Base-by-base conservation (phyloP, 2,113 vertebrate species). In the Ornithorhynchus anatinus region DNA sequence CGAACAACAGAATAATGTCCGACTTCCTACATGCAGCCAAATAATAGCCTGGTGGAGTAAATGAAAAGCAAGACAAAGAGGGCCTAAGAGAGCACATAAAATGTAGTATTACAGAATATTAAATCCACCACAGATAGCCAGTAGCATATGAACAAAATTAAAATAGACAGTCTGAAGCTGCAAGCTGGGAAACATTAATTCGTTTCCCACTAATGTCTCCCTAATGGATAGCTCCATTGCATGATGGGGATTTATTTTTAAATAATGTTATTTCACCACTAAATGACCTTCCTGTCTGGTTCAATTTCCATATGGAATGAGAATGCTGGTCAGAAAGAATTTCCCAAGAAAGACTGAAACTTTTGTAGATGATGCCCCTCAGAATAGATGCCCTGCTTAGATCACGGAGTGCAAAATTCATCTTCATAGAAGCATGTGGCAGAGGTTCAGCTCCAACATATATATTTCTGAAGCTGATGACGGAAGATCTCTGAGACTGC, bases 141-240 rank as follows among this genome's bases (percentile, higher is more conserved):
- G 33, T 67, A 69, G 25, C 40, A 76, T 76, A 82, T 7, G 38
- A 60, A 67, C n/a, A 77, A 79, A 89, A 79, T 85, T 85, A 84
- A 86, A 89, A 84, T 37, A 62, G 85, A 60, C 53, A 80, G 64
- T 59, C 15, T 50, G 53, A 81, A 62, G 29, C 22, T 81, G n/a
- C 54, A 81, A 72, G 14, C 32, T 73, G 65, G 59, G 54, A 87
- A 84, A 75, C 14, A 70, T 73, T 79, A 72, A 69, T 84, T 81
- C 65, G 15, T 62, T 75, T 80, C 38, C 63, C 37, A 35, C 29
- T 82, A 77, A 88, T 83, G 58, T 82, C 79, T 82, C 56, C 20
- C 19, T 86, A 78, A 75, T 76, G 68, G 77, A 48, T 53, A 77
- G 2, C 22, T 81, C 61, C 6, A n/a, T 5, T 72, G 42, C 25